Evolutionary conservation across 2,797 vertebrate genomes (phyloP).

Genomic region (Sebastes vulpes): DNA sequence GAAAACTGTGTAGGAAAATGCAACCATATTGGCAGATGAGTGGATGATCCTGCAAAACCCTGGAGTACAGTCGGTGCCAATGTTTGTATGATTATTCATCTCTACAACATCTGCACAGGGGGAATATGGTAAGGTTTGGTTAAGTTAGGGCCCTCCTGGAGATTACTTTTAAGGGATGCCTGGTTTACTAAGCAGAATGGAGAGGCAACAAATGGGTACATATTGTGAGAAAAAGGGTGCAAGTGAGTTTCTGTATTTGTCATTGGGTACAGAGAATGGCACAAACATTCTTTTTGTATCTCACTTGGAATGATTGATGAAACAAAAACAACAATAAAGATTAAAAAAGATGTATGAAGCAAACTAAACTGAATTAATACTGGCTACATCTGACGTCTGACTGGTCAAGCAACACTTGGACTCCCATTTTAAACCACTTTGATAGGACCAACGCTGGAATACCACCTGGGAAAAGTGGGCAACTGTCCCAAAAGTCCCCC

Average conservation of each 20-base stretch:
- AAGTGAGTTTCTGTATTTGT: neutral
- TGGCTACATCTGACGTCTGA: neutral
- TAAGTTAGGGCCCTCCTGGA: neutral
- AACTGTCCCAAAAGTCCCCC: neutral
- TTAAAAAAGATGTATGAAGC: neutral
- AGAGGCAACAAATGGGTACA: neutral
- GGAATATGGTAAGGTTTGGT: too few species aligned
- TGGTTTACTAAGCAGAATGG: too few species aligned
- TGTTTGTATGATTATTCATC: neutral
- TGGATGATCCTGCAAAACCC: neutral
- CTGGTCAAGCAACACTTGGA: neutral
- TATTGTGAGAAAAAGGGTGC: neutral
- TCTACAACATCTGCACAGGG: neutral
- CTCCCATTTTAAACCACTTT: neutral
- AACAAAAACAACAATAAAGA: neutral
- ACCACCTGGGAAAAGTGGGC: neutral
- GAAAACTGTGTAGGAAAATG: neutral
- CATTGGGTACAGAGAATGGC: neutral
- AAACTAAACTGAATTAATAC: neutral
- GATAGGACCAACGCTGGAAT: neutral
- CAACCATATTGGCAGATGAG: neutral
- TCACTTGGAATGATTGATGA: neutral
- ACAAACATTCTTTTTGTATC: neutral
- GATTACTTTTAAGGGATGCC: neutral
- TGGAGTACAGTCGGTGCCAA: too few species aligned